These are phyloP conservation scores for Cyprinella venusta DNA, from an alignment of 2,797 vertebrate species.

Conservation along the genomic window DNA sequence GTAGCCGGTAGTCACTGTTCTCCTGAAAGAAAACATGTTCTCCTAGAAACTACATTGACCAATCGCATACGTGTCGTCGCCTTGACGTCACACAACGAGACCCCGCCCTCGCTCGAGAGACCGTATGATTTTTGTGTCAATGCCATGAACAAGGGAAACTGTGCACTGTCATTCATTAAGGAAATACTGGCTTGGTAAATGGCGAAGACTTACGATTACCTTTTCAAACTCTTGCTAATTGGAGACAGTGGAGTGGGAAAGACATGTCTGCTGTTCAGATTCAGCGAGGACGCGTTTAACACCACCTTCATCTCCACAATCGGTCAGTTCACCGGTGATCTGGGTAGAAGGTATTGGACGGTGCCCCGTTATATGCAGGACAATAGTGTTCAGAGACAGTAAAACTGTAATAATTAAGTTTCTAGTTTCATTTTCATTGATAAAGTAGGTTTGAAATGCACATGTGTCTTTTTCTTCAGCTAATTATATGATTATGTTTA, in stretches of 20 bases:
- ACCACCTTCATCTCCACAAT: constrained; percentile 98
- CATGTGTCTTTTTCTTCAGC: background rate
- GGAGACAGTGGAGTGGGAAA: constrained; percentile 97
- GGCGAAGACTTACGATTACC: constrained; percentile 98
- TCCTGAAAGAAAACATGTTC: constrained; percentile 29
- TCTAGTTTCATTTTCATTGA: background rate
- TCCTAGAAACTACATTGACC: constrained; percentile 69
- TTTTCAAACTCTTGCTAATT: constrained; percentile 97
- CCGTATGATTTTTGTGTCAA: constrained; percentile 58
- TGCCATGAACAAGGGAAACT: constrained; percentile 53
- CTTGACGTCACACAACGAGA: constrained; percentile 65
- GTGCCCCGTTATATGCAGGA: constrained; percentile 32
- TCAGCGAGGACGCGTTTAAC: constrained; percentile 97
- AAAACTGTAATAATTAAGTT: background rate
- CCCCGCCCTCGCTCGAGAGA: constrained; percentile 33
- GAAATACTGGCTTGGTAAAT: constrained; percentile 76
- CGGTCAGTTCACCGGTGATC: constrained; percentile 80
- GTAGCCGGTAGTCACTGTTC: background rate
- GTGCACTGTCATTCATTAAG: constrained; percentile 50
- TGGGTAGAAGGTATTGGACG: constrained; percentile 53
- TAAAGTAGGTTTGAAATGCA: background rate
- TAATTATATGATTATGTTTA: background rate
- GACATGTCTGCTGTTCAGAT: constrained; percentile 95
- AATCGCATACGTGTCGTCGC: constrained; percentile 1
- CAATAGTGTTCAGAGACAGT: background rate